Percentiles rank a stretch among this genome's conserved stretches.
Conservation (phyloP, 2,888 invertebrate genomes). For the Harmothoe impar region DNA sequence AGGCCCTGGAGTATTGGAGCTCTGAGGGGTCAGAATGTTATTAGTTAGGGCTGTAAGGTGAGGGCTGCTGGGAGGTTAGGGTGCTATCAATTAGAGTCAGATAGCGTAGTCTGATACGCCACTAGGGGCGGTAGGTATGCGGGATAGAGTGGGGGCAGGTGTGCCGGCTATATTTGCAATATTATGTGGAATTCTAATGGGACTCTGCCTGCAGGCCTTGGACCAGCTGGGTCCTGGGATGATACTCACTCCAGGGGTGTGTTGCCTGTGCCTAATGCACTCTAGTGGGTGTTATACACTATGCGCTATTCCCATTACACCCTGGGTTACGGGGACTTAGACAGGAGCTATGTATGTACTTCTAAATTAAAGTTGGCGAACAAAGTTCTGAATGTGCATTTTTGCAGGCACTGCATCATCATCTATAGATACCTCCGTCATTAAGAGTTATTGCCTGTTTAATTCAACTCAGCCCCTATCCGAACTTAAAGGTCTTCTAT, state of each 20-base stretch:
- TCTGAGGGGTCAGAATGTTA: neutral
- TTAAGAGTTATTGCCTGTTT: too few species aligned
- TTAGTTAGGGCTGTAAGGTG: neutral
- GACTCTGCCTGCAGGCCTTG: neutral
- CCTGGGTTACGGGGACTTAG: too few species aligned
- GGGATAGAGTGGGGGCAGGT: conserved; percentile 40
- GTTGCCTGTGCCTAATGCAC: neutral
- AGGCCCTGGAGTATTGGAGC: neutral
- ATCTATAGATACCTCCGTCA: too few species aligned
- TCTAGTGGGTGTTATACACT: neutral
- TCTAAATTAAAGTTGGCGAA: too few species aligned
- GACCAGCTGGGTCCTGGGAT: neutral
- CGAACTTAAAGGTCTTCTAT: too few species aligned
- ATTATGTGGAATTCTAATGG: conserved; percentile 33
- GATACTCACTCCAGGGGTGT: neutral
- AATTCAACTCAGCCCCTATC: too few species aligned
- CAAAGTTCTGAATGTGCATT: too few species aligned
- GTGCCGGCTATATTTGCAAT: conserved; percentile 5
- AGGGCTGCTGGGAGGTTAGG: neutral
- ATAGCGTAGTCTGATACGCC: conserved; percentile 2
- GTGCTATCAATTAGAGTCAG: neutral
- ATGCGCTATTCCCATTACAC: too few species aligned
- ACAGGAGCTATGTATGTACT: too few species aligned
- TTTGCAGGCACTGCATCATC: too few species aligned
- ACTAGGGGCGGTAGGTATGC: neutral